Base-by-base conservation (phyloP, 2,113 vertebrate genomes). In the Tragelaphus strepsiceros region DNA sequence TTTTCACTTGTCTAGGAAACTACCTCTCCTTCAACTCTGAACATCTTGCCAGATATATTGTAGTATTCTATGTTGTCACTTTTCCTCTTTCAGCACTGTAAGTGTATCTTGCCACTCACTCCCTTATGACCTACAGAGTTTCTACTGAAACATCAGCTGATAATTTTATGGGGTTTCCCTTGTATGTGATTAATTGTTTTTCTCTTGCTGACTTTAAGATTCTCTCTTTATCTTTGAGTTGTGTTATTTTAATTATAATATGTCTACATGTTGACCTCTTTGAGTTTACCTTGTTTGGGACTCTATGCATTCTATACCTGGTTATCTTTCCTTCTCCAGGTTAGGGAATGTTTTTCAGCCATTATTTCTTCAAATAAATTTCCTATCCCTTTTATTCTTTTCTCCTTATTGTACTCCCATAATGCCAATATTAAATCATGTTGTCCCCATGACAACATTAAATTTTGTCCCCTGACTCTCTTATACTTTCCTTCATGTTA, bases 51-150 rank as follows among this genome's bases (percentile, higher is more conserved):
- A 35, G 19, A 14, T 8, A 24, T 2, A 35, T 2, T 54, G 17
- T 7, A 14, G 32, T 83, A 0, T 8, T 83, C 10, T 83, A 5
- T 17, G 12, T 54, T 4, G 11, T 2, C 32, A 35, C 6, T 24
- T 82, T 24, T 15, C 51, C 35, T 54, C 19, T 83, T 15, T 54
- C 32, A 35, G 11, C 3, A 54, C 80, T 35, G 3, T 54, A 8
- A 82, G 28, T 35, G 16, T 82, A 24, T 35, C 80, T 83, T 83
- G 51, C 32, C 32, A 35, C 51, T 83, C 32, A 35, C 51, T 83
- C 32, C 32, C 6, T n/a, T 83, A 54, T 14, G 51, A 22, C 80
- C 32, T 15, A 21, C 35, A 24, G 35, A 54, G 11, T 35, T 14
- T 54, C 80, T 54, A 21, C 51, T 24, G 32, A 83, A 83, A 54